These are phyloP conservation scores for Poicephalus meyeri DNA, from an alignment of 2,113 vertebrate genomes.

Conservation along the genomic window DNA sequence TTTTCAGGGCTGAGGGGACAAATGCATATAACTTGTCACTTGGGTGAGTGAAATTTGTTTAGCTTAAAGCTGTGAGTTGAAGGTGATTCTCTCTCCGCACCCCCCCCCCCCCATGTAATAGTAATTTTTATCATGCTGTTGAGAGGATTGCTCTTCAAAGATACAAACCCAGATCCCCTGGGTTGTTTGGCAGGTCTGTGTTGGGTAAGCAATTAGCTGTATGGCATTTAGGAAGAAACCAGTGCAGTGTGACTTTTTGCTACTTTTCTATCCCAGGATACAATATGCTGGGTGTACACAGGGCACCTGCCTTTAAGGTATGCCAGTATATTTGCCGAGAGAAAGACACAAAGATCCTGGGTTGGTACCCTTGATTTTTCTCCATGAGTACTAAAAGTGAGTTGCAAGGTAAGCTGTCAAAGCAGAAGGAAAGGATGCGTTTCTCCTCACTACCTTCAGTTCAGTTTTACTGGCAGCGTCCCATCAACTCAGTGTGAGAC, in stretches of 20 bases:
- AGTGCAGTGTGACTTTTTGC: neutral
- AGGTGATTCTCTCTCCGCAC: neutral
- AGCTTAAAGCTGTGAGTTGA: neutral
- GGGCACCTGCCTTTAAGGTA: neutral
- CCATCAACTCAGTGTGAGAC: neutral
- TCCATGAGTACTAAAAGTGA: fast-evolving
- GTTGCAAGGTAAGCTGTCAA: neutral
- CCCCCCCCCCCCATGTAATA: neutral
- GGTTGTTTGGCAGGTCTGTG: neutral
- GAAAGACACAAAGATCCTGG: neutral
- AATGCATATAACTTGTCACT: neutral
- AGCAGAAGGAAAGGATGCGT: neutral
- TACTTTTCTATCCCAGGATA: neutral
- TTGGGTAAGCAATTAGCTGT: neutral
- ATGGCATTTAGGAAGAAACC: neutral
- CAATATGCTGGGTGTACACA: no score
- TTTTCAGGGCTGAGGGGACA: neutral
- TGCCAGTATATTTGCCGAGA: neutral
- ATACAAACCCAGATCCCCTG: neutral
- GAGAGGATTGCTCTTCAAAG: neutral
- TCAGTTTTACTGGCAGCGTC: neutral
- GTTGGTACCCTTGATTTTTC: neutral
- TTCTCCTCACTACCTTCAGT: neutral
- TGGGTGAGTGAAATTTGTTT: neutral
- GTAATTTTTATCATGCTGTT: neutral